Evolutionary conservation across 2,797 vertebrate genomes (phyloP), one percentile per base, ranked within the genome.

Genomic region (Bovichtus diacanthus): DNA sequence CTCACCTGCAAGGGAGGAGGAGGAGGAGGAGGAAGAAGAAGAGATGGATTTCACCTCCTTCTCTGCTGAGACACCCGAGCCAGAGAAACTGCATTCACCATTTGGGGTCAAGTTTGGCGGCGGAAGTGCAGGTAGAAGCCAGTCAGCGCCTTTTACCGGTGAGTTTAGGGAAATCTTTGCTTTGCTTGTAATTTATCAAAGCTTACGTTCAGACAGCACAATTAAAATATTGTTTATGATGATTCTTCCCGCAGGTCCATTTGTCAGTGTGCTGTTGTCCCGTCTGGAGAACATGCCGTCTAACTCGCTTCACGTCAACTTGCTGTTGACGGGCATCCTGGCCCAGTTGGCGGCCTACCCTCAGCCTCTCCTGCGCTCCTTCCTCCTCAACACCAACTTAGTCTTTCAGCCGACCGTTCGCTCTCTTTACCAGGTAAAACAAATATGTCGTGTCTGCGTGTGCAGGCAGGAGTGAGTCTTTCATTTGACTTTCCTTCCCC

Each of bases 231-330:
- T 0, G 2, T 34, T 58, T 18, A 1, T 15, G 13, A 6, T 23
- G 3, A 0, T 1, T 81, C 38, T 44, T 18, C 46, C 51, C n/a
- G 46, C 81, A 99, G 98, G 98, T 50, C 98, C 98, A 0, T 99
- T 99, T 84, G 94, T 99, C 91, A 99, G 98, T 0, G 98, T 99
- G 82, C 95, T 99, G 78, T 82, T 99, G 76, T 99, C 98, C 0
- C 98, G 98, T 60, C 94, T 99, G 94, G 98, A 99, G 94, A 99
- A 99, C 91, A 99, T 99, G 98, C 88, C 97, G 87, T 96, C 97
- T 19, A 99, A 99, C 89, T 96, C 97, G 0, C 92, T 99, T 47
- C 96, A 99, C 0, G 96, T 99, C 8, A 99, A 99, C 91, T 79
- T 99, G 92, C 84, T 99, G 86, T 91, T 99, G 27, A 99, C 98